Percentiles rank a stretch among this genome's conserved stretches.
Conservation (phyloP, 1,140 invertebrate species). For the Drosophila albomicans region DNA sequence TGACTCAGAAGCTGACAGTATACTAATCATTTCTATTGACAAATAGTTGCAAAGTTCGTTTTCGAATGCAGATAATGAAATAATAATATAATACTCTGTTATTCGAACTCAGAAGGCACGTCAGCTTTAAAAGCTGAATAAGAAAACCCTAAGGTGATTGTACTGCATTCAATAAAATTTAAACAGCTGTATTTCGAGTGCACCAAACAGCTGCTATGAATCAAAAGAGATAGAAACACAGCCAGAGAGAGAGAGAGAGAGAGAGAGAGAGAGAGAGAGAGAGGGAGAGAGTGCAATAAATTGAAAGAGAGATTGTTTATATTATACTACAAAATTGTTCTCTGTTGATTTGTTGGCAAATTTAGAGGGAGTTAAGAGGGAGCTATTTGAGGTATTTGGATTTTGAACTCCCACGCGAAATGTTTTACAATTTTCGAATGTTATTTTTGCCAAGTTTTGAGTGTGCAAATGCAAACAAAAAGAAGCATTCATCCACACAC, state of each 20-base stretch:
- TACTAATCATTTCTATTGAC: too few relatives aligned
- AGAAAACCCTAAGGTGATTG: background rate
- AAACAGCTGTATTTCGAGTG: conserved; percentile 14
- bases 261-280: too few relatives aligned
- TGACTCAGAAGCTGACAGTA: too few relatives aligned
- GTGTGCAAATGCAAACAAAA: background rate
- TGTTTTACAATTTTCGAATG: conserved; percentile 3
- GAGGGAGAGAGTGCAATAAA: background rate
- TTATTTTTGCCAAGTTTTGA: conserved; percentile 11
- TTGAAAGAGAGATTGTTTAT: background rate
- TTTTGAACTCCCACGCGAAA: background rate
- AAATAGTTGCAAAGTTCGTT: too few relatives aligned
- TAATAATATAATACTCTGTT: background rate
- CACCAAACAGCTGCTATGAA: conserved; percentile 3
- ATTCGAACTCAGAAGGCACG: background rate
- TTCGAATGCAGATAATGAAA: background rate
- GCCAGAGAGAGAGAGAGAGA: background rate
- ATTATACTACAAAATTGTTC: background rate
- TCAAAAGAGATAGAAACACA: background rate
- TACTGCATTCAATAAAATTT: conserved; percentile 4
- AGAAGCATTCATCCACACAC: background rate
- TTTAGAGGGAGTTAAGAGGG: background rate
- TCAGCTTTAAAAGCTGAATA: conserved; percentile 1
- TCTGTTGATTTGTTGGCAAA: conserved; percentile 4
- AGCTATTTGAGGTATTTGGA: background rate